A percentile compares a stretch with the other conserved stretches of the same genome.
phyloP scores from a whole-genome alignment of 2,113 vertebrate genomes.

The Macquaria ambigua region DNA sequence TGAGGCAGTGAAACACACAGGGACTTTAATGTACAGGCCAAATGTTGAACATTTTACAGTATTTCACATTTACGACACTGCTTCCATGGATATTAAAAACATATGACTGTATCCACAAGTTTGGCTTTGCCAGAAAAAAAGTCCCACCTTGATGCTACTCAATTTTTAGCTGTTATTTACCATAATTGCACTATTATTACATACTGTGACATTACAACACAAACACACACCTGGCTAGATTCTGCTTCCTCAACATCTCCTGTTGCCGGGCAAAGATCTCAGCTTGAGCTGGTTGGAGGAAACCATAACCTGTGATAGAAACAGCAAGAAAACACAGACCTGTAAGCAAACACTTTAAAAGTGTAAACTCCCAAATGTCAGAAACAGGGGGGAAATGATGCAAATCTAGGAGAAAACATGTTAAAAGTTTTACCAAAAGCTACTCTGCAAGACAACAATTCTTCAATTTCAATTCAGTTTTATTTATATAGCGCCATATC shows the following conservation, averaged over 20 bases:
- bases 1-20: slow-evolving; percentile 61
- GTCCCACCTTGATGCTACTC: neutral
- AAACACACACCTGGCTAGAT: slow-evolving; percentile 89
- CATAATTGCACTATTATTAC: neutral
- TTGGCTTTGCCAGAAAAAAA: neutral
- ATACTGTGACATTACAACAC: neutral
- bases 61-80: neutral
- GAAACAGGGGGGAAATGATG: neutral
- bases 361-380: neutral
- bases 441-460: neutral
- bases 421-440: neutral
- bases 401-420: neutral
- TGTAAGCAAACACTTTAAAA: neutral
- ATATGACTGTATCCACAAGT: neutral
- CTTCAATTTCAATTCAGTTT: too few relatives aligned
- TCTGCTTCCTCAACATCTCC: slow-evolving; percentile 96
- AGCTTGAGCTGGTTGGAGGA: slow-evolving; percentile 93
- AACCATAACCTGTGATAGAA: slow-evolving; percentile 89
- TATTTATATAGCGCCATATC: too few relatives aligned
- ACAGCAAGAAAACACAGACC: slow-evolving; percentile 2
- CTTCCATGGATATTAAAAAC: neutral
- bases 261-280: slow-evolving; percentile 97
- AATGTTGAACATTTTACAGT: neutral
- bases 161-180: neutral
- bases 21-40: neutral